Percentiles rank a stretch among this genome's conserved stretches.
Evolutionary conservation across 2,888 invertebrate genomes (phyloP).

Genomic region (Tetragonula carbonaria): DNA sequence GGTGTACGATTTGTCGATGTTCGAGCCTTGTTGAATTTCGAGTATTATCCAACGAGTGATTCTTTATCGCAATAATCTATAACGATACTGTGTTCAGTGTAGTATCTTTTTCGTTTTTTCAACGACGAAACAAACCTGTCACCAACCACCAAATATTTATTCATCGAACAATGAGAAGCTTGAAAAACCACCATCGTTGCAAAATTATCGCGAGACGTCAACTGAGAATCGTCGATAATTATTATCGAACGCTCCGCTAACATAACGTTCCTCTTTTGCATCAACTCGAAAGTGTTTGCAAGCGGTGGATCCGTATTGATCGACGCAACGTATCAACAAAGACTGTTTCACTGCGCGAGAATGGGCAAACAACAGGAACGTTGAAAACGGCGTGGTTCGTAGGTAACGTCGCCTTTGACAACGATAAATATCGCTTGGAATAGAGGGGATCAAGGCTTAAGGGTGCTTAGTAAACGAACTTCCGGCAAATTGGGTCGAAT

Average conservation of each 20-base stretch:
- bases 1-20: too few relatives aligned
- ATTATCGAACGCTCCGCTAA: neutral
- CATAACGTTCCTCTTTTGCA: neutral
- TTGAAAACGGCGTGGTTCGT: conserved; percentile 4
- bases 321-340: neutral
- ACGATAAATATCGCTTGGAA: conserved; percentile 29
- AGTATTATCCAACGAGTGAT: too few relatives aligned
- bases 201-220: conserved; percentile 8
- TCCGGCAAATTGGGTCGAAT: conserved; percentile 20
- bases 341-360: neutral
- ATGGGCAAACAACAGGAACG: conserved; percentile 27
- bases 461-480: conserved; percentile 9
- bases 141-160: too few relatives aligned
- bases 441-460: neutral
- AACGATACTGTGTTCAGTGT: neutral
- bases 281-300: neutral
- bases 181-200: neutral
- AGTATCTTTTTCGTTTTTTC: too few relatives aligned
- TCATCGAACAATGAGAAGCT: neutral
- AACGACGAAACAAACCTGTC: too few relatives aligned
- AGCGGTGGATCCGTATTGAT: conserved; percentile 6
- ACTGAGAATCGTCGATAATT: neutral
- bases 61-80: too few relatives aligned
- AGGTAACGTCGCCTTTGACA: conserved; percentile 12
- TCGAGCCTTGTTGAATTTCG: too few relatives aligned